Evolutionary conservation across 2,113 vertebrate genomes (phyloP).

Genomic region (Elgaria multicarinata): DNA sequence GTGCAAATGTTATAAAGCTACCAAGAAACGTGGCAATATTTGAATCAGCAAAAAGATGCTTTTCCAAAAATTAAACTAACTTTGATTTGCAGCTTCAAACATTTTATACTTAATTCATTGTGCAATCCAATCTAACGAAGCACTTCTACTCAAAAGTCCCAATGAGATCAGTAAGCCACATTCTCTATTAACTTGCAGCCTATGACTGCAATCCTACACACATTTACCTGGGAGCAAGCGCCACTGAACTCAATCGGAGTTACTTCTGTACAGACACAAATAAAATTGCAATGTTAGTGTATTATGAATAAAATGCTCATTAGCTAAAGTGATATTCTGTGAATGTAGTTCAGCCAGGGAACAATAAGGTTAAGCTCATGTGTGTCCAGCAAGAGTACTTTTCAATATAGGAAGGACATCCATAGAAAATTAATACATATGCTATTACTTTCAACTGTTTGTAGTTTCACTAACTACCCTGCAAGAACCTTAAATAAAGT

Average conservation of each 20-base stretch:
- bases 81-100: not conserved
- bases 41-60: not conserved
- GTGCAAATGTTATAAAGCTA: not conserved
- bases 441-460: not conserved
- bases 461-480: not conserved
- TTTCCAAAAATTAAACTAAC: not conserved
- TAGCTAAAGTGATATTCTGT: not conserved
- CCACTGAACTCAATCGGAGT: not conserved
- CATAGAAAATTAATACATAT: not conserved
- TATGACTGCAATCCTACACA: not conserved
- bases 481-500: slow-evolving; percentile 8
- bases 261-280: too few relatives aligned
- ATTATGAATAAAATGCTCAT: not conserved
- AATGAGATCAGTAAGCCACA: not conserved
- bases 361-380: slow-evolving; percentile 3
- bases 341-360: not conserved
- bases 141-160: not conserved
- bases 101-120: slow-evolving; percentile 14
- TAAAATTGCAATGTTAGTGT: not conserved
- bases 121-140: not conserved
- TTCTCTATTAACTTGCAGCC: not conserved
- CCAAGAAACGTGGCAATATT: not conserved
- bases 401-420: not conserved
- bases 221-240: not conserved
- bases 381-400: not conserved